These are phyloP conservation scores for Cephus pulcher DNA, from an alignment of 2,888 invertebrate genomes.

Conservation along the genomic window DNA sequence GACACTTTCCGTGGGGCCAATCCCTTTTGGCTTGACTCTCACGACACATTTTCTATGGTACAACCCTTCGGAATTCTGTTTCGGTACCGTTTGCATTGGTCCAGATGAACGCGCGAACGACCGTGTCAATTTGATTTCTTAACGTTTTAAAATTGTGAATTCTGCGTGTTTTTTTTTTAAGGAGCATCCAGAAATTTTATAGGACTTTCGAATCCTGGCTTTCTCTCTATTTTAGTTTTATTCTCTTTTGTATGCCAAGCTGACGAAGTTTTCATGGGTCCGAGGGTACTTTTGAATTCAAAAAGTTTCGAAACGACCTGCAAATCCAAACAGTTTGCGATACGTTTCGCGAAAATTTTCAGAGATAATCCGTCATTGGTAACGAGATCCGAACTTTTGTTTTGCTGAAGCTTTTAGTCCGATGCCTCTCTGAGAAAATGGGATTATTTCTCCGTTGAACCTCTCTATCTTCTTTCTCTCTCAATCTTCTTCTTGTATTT, in stretches of 20 bases:
- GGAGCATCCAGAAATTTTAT: neutral
- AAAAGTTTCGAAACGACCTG: neutral
- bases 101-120: neutral
- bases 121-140: neutral
- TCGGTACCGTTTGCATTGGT: neutral
- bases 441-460: neutral
- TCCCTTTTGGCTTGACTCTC: constrained; percentile 7
- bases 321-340: neutral
- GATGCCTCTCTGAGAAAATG: neutral
- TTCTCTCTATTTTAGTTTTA: neutral
- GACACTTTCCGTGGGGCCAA: constrained; percentile 4
- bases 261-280: neutral
- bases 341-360: neutral
- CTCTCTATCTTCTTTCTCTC: neutral
- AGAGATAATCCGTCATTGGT: neutral
- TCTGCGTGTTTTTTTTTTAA: neutral
- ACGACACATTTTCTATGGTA: neutral
- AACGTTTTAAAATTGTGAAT: neutral
- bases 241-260: neutral
- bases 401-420: neutral
- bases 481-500: neutral
- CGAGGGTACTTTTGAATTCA: neutral
- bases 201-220: neutral
- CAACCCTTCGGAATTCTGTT: too few species aligned
- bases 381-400: neutral